A percentile compares a stretch with the other conserved stretches of the same genome.
phyloP scores from a whole-genome alignment of 2,797 vertebrate species.

The Ptychobarbus kaznakovi region DNA sequence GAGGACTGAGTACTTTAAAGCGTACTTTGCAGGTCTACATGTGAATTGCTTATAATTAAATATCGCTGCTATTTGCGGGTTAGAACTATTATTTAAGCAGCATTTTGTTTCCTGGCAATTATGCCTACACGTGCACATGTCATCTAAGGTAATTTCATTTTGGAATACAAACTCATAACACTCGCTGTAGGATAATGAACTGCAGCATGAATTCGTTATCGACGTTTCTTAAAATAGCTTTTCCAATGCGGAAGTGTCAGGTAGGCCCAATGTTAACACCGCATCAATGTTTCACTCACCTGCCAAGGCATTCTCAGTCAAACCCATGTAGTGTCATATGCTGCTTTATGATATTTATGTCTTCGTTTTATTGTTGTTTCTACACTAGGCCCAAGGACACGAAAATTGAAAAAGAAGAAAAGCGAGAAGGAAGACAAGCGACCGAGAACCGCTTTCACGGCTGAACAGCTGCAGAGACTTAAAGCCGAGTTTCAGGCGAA shows the following conservation, averaged over 20 bases:
- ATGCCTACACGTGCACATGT: background rate
- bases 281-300: conserved; percentile 4
- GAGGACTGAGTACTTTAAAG: conserved; percentile 36
- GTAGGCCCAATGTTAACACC: background rate
- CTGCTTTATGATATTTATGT: conserved; percentile 72
- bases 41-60: background rate
- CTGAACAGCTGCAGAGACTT: conserved; percentile 96
- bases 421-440: conserved; percentile 96
- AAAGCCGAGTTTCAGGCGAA: conserved; percentile 97
- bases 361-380: conserved; percentile 79
- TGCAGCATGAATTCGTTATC: background rate
- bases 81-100: background rate
- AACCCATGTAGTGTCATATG: conserved; percentile 14
- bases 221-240: conserved; percentile 1
- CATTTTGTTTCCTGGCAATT: background rate
- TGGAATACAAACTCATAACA: background rate
- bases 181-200: conserved; percentile 1
- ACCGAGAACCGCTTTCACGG: conserved; percentile 94
- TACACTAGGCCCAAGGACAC: conserved; percentile 92
- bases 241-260: background rate
- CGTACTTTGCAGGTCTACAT: background rate
- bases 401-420: conserved; percentile 98
- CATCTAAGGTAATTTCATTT: background rate
- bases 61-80: background rate
- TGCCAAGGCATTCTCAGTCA: background rate